These are phyloP conservation scores for Labrus mixtus DNA, from an alignment of 2,113 vertebrate genomes.

Conservation along the genomic window DNA sequence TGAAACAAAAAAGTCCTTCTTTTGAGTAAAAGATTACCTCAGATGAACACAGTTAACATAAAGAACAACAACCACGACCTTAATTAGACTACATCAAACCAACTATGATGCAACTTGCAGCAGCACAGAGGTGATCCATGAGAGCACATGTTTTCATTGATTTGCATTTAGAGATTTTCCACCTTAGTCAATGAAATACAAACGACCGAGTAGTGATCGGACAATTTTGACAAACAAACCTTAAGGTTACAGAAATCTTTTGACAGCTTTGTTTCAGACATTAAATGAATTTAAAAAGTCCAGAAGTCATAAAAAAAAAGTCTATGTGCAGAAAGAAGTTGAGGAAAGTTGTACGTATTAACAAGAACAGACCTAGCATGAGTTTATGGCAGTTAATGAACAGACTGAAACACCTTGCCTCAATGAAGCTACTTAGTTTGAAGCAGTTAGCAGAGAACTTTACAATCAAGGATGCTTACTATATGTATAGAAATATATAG, in stretches of 20 bases:
- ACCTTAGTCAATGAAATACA: neutral
- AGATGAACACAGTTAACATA: neutral
- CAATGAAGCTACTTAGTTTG: conserved; percentile 10
- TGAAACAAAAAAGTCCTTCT: too few species aligned
- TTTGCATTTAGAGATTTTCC: neutral
- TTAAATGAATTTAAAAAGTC: neutral
- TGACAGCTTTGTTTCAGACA: neutral
- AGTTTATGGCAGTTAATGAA: conserved; percentile 3
- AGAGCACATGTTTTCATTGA: neutral
- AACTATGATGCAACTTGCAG: too few species aligned
- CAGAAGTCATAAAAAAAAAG: neutral
- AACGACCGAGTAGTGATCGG: neutral
- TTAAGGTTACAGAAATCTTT: too few species aligned
- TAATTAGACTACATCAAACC: too few species aligned
- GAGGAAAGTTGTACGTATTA: neutral
- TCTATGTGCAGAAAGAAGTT: neutral
- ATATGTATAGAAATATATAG: neutral
- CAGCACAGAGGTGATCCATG: too few species aligned
- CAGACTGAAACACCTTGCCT: conserved; percentile 23
- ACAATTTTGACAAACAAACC: neutral
- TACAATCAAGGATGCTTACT: neutral
- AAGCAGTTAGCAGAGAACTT: conserved; percentile 7
- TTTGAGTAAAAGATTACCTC: too few species aligned
- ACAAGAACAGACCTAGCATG: neutral
- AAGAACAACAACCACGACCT: neutral